Base-by-base conservation (phyloP, 1,140 invertebrate species). In the Leptestheria dahalacensis region DNA sequence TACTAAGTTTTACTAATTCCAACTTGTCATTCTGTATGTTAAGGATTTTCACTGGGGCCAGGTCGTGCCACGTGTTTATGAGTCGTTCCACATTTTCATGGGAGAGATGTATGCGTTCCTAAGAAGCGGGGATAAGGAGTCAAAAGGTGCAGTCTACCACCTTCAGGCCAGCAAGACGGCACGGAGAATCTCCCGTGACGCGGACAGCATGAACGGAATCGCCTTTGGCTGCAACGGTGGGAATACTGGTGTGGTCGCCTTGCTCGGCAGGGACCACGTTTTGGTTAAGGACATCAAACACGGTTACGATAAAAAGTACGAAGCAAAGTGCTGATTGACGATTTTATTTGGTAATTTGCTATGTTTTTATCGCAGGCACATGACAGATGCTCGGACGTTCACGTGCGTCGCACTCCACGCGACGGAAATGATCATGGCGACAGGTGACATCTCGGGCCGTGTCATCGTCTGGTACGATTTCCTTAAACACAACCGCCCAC, bases 371-470 rank as follows among this genome's bases (percentile, higher is more conserved):
- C 62, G 65, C 68, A 64, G 70, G 68, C 61, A 70, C 72, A 50
- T 75, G 69, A 63, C 74, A 72, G 61, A 65, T 67, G 49, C 69
- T 61, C n/a, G 74, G 62, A 64, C 65, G 1, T 77, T 88, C 47
- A 86, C 81, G 1, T 84, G 82, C 67, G 74, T 90, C 15, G 73
- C 77, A 1, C 79, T 79, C 62, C 85, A 88, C 75, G 83, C 84
- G 2, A 68, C 66, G 28, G 81, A 86, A 57, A 71, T 78, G 65
- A 71, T 77, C 64, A 72, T 87, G 3, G 83, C 85, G 3, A 83
- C 80, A 15, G 87, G 85, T 46, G 83, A 86, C 72, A 69, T 72
- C 33, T 74, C 70, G 61, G 88, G 88, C 2, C 70, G 79, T 60
- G 78, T 88, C 26, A 59, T 81, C 23, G 64, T 88, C 26, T 88